A percentile compares a stretch with the other conserved stretches of the same genome.
phyloP scores from a whole-genome alignment of 2,888 invertebrate species.

The Dendrolimus pini region DNA sequence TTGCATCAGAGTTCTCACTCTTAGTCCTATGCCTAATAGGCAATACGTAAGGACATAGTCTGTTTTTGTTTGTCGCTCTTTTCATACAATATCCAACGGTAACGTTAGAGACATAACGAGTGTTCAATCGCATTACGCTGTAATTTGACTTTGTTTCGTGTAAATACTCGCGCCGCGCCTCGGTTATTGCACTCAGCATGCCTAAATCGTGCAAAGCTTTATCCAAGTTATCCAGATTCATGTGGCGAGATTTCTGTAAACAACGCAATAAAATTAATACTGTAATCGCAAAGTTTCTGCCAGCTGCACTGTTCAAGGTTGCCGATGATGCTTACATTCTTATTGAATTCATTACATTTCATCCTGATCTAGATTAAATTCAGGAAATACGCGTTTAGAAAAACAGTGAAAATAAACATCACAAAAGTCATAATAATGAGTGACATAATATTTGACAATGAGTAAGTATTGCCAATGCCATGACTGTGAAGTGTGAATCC shows the following conservation, averaged over 20 bases:
- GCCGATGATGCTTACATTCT: slow-evolving; percentile 38
- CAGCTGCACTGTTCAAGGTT: slow-evolving; percentile 8
- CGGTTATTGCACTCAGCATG: slow-evolving; percentile 77
- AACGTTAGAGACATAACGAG: slow-evolving; percentile 79
- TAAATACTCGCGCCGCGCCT: slow-evolving; percentile 75
- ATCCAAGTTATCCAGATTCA: slow-evolving; percentile 74
- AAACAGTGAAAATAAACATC: slow-evolving; percentile 70
- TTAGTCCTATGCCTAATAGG: slow-evolving; percentile 77
- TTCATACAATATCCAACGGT: slow-evolving; percentile 78
- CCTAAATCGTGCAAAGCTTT: slow-evolving; percentile 77
- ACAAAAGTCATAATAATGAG: slow-evolving; percentile 56
- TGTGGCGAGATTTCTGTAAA: slow-evolving; percentile 63
- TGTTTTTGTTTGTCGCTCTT: slow-evolving; percentile 67
- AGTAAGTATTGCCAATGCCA: slow-evolving; percentile 7
- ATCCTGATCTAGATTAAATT: slow-evolving; percentile 42
- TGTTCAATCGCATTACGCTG: slow-evolving; percentile 74
- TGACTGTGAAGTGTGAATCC: too few relatives aligned
- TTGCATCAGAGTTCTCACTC: slow-evolving; percentile 78
- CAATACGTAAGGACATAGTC: slow-evolving; percentile 77
- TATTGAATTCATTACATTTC: slow-evolving; percentile 62
- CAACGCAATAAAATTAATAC: slow-evolving; percentile 38
- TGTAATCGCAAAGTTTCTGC: slow-evolving; percentile 15
- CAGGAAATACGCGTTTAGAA: slow-evolving; percentile 38
- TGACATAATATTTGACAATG: slow-evolving; percentile 11
- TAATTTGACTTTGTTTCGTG: slow-evolving; percentile 67